Base-by-base conservation (phyloP, 1,140 invertebrate genomes). In the Chironomus striatipennis region DNA sequence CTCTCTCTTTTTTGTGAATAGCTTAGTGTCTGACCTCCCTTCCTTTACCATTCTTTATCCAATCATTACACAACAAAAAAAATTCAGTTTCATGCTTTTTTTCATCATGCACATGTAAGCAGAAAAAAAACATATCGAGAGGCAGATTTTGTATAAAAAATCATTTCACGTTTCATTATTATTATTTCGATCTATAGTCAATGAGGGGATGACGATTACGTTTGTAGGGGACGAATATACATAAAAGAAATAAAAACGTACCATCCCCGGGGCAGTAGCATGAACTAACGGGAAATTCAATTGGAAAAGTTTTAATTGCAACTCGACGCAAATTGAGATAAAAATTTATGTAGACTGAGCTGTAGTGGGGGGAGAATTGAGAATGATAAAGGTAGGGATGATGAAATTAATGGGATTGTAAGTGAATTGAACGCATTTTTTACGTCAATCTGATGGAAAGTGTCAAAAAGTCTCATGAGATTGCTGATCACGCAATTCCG, bases 221-320 rank as follows among this genome's bases (percentile, higher is more conserved):
- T 34, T 34, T 34, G 24, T 34, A 34, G 24, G 24, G 24, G 24
- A 34, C 5, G 24, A 34, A 34, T 34, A 34, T 34, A 34, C 24
- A 34, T 34, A 34, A 34, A 2, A 34, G 24, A 34, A 34, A 34
- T 34, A 34, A 34, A 34, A 34, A 34, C 24, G 24, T 34, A 34
- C 47, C 5, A 5, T 10, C 47, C 47, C n/a, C 47, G 47, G 47
- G 47, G 47, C 43, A 10, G 12, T 5, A 57, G 12, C 47, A 57
- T 57, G 47, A 34, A 34, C 47, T 57, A 57, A 70, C 17, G 65
- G 65, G 65, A 70, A 70, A 70, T 70, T 70, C 65, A 70, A 70
- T 70, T 70, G 65, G 65, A 70, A 70, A 70, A 70, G 65, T 70
- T 70, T 70, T 70, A 70, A 70, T 70, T 70, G 65, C 65, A 21